Conservation (phyloP, 1,140 invertebrate genomes). For the Nomia melanderi region DNA sequence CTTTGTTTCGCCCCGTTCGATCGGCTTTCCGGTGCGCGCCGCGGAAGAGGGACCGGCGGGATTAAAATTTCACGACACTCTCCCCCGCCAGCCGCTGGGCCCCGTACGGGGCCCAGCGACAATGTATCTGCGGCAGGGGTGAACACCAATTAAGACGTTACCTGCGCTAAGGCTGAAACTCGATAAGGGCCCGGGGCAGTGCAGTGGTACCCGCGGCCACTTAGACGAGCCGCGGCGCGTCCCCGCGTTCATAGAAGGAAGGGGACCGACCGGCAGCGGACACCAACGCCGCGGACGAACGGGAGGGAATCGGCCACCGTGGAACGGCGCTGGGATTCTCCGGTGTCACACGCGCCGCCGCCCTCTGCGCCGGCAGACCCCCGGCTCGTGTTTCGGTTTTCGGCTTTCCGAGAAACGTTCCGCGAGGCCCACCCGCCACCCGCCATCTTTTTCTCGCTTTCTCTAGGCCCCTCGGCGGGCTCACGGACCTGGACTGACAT, state of each 20-base stretch:
- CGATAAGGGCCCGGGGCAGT: conserved; percentile 49
- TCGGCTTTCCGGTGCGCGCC: not conserved
- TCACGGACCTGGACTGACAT: not conserved
- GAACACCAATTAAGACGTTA: conserved; percentile 57
- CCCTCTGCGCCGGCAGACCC: conserved; percentile 19
- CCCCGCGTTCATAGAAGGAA: not conserved
- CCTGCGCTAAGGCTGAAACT: conserved; percentile 53
- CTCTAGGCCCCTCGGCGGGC: not conserved
- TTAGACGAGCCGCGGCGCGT: conserved; percentile 20
- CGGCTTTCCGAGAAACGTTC: conserved; percentile 63
- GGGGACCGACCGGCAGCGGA: not conserved
- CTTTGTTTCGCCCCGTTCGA: not conserved
- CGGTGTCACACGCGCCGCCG: conserved; percentile 68
- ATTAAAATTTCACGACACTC: conserved; percentile 42
- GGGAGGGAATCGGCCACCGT: conserved; percentile 53
- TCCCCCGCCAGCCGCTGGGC: too few relatives aligned
- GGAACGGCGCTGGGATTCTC: conserved; percentile 65
- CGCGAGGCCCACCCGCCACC: not conserved
- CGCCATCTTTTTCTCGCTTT: conserved; percentile 6
- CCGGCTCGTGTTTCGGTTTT: conserved; percentile 69
- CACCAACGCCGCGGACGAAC: not conserved
- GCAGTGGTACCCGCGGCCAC: conserved; percentile 36
- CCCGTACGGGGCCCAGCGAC: too few relatives aligned
- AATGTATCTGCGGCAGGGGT: conserved; percentile 38
- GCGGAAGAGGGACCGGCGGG: not conserved